Base-by-base conservation (phyloP, 2,797 vertebrate genomes). In the Rhinophrynus dorsalis region DNA sequence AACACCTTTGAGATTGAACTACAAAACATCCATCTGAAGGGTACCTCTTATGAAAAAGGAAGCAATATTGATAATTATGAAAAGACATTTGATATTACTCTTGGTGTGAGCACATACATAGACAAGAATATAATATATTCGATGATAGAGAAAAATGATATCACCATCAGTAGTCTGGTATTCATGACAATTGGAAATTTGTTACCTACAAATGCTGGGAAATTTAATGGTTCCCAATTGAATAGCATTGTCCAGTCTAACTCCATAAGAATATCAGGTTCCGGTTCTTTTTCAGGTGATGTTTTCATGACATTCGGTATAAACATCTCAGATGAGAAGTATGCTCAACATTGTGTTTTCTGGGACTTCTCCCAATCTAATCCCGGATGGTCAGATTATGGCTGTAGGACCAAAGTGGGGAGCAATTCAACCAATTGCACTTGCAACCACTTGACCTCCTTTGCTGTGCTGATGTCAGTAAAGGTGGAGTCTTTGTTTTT, bases 381-480 rank as follows among this genome's bases (percentile, higher is more conserved):
- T 13, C 1, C 15, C 12, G 0, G 0, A 0, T 92, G 90, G 89
- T 88, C 85, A 6, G 0, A 0, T 0, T 0, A 30, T 0, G 83
- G 82, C 0, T 92, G 91, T 17, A 0, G 0, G 0, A 88, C 47
- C 26, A 33, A 12, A 6, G 1, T 0, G 69, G 75, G 3, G 0
- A 29, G 1, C 0, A 0, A 75, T 0, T 21, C 42, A 2, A 7
- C 15, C 0, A 0, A 0, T 0, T 93, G 91, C 29, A 0, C 0
- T 1, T 93, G 91, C 67, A 0, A 0, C 0, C 89, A 91, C 69
- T 78, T 88, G 40, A 85, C 85, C 2, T 73, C 90, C 0, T 93
- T 91, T 66, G 73, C 87, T 2, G 74, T 86, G 6, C 64, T 93
- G 8, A 88, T 93, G 86, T 69, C 87, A 1, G 80, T 2, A 30